Conservation (phyloP, 2,797 vertebrate species). For the Helarctos malayanus region DNA sequence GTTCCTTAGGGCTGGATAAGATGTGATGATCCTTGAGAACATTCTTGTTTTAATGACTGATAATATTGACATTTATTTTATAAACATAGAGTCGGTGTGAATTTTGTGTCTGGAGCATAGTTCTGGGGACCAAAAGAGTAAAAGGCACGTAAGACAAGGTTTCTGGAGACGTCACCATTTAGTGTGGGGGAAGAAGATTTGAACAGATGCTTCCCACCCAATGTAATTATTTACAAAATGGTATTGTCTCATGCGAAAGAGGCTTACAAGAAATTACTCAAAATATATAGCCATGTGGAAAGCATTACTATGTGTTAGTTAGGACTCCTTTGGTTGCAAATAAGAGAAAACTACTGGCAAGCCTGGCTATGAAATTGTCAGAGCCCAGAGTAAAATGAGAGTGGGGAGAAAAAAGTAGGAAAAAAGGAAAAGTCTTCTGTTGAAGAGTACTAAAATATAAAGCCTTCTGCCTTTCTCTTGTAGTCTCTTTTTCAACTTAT, state of each 20-base stretch:
- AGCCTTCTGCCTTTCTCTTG: background rate
- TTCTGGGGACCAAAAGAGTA: background rate
- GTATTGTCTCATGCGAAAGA: background rate
- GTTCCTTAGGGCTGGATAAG: background rate
- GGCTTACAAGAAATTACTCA: background rate
- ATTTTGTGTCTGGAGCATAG: background rate
- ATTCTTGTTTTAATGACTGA: conserved; percentile 27
- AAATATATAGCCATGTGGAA: background rate
- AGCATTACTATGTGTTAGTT: background rate
- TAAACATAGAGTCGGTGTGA: background rate
- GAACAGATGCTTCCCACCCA: background rate
- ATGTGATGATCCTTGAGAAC: conserved; percentile 12
- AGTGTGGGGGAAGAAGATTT: background rate
- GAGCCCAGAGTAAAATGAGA: background rate
- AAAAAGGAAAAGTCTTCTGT: background rate
- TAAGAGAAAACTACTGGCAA: background rate
- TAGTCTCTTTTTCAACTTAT: background rate
- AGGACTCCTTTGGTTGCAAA: background rate
- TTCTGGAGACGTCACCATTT: background rate
- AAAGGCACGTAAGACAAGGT: background rate
- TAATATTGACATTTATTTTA: conserved; percentile 48
- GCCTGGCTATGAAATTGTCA: background rate
- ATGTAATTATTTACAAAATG: background rate
- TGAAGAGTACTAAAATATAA: background rate
- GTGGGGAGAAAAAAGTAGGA: background rate